Conservation (phyloP, 92 coral and sea anemone genomes). For the Porites cylindrica region DNA sequence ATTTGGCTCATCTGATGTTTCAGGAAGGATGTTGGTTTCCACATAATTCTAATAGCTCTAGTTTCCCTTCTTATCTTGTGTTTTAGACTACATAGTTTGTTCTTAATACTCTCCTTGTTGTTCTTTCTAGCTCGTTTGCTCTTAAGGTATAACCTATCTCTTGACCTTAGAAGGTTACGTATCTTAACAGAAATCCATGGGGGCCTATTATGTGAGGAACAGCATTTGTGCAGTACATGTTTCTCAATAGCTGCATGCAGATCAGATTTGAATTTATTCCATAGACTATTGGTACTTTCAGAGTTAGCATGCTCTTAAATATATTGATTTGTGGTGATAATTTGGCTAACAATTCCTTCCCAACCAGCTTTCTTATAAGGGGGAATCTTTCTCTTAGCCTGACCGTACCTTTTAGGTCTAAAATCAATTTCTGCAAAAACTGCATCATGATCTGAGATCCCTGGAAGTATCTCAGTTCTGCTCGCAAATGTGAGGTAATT, state of each 20-base stretch:
- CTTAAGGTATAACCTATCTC: conserved; percentile 29
- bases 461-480: no score
- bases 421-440: conserved; percentile 37
- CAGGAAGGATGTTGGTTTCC: not conserved
- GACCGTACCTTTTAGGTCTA: conserved; percentile 24
- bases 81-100: not conserved
- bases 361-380: conserved; percentile 16
- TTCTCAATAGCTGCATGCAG: conserved; percentile 38
- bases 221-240: conserved; percentile 42
- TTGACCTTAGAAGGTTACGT: conserved; percentile 27
- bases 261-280: conserved; percentile 43
- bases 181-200: conserved; percentile 51
- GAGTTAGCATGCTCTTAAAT: not conserved
- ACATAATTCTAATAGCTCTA: not conserved
- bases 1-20: not conserved
- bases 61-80: conserved; percentile 19
- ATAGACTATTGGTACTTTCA: conserved; percentile 32
- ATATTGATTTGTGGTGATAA: conserved; percentile 5
- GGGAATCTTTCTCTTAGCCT: conserved; percentile 22
- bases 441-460: no score
- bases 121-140: conserved; percentile 5
- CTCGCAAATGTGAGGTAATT: no score
- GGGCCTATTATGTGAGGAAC: conserved; percentile 49
- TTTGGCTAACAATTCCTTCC: conserved; percentile 9
- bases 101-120: conserved; percentile 28